These are phyloP conservation scores for Smittia aterrima DNA, from an alignment of 2,888 invertebrate genomes.

Conservation along the genomic window DNA sequence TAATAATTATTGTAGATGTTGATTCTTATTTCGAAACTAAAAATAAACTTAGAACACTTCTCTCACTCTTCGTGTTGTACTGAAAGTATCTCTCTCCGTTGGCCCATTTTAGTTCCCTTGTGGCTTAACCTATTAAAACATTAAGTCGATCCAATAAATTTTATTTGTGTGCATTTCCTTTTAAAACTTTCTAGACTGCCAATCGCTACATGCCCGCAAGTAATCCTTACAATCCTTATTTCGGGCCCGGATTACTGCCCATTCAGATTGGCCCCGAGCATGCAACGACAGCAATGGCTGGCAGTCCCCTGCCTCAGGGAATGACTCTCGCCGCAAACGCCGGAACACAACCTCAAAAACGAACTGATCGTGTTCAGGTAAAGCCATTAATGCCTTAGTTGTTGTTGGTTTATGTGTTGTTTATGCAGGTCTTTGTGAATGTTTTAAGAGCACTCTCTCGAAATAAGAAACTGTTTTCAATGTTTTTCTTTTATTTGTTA, in stretches of 20 bases:
- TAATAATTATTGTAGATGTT: constrained; percentile 29
- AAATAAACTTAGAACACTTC: neutral
- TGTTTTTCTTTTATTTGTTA: neutral
- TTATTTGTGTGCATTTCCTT: constrained; percentile 7
- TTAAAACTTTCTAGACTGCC: constrained; percentile 28
- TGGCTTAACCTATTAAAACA: neutral
- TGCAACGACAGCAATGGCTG: constrained; percentile 29
- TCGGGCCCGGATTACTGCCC: constrained; percentile 28
- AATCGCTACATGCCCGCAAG: constrained; percentile 39
- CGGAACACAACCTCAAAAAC: constrained; percentile 36
- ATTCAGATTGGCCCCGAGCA: constrained; percentile 31
- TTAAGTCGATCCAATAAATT: constrained; percentile 8
- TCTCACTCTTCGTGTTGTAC: neutral
- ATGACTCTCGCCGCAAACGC: constrained; percentile 25
- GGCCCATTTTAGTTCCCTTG: neutral
- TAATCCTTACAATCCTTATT: constrained; percentile 40
- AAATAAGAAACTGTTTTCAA: neutral
- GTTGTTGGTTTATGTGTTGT: constrained; percentile 14
- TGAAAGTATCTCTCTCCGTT: neutral
- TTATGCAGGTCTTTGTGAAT: constrained; percentile 6
- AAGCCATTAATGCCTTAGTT: constrained; percentile 13
- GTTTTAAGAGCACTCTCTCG: neutral
- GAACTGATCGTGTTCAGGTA: constrained; percentile 41
- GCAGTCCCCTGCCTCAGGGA: constrained; percentile 23
- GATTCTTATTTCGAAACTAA: neutral